phyloP scores from a whole-genome alignment of 2,888 invertebrate genomes.

The Empis livida region DNA sequence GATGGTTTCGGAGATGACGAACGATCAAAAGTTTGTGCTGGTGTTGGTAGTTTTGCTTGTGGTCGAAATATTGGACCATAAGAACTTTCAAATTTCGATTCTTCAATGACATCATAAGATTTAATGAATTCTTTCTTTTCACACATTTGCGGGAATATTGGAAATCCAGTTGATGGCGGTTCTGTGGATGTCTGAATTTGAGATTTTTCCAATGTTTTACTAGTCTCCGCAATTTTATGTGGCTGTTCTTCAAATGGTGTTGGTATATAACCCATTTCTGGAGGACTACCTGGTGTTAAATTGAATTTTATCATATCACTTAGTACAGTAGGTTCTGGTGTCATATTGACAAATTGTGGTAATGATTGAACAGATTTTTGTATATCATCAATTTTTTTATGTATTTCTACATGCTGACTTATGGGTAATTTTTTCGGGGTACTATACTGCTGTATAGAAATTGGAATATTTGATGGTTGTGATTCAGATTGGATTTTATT shows the following conservation, averaged over 20 bases:
- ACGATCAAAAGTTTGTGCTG: conserved; percentile 24
- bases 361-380: background rate
- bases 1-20: conserved; percentile 45
- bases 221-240: conserved; percentile 44
- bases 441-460: conserved; percentile 6
- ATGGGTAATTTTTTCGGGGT: conserved; percentile 14
- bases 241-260: conserved; percentile 35
- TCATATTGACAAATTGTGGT: conserved; percentile 7
- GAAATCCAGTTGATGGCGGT: conserved; percentile 44
- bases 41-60: conserved; percentile 25
- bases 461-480: conserved; percentile 3
- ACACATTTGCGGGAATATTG: conserved; percentile 35
- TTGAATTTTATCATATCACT: conserved; percentile 35
- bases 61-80: conserved; percentile 34
- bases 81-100: conserved; percentile 23
- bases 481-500: conserved; percentile 40
- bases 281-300: conserved; percentile 54
- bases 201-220: conserved; percentile 46
- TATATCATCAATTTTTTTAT: conserved; percentile 15
- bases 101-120: conserved; percentile 20
- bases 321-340: conserved; percentile 6
- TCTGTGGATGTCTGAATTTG: conserved; percentile 38
- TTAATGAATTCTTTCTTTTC: conserved; percentile 13
- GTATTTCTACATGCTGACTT: conserved; percentile 13
- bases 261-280: conserved; percentile 51